Evolutionary conservation across 1,140 invertebrate species (phyloP), one percentile per base, ranked within the genome.

Genomic region (Meloidogyne floridensis): DNA sequence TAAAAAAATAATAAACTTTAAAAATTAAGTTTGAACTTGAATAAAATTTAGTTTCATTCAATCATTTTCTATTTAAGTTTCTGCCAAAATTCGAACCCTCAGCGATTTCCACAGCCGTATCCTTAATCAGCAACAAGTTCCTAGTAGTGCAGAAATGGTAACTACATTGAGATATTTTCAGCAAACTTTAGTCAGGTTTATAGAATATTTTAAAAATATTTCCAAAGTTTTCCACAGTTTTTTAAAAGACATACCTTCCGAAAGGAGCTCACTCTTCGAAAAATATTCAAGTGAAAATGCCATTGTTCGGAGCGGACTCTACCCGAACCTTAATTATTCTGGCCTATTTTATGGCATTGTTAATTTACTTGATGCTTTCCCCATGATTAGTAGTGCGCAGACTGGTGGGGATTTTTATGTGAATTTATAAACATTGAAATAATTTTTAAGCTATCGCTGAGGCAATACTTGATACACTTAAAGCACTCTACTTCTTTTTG

Each of bases 81-180:
- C 96, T 85, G 95, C 96, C 85, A 99, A 99, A 93, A 94, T 99
- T 87, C 93, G 95, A 82, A 97, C 94, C 90, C 93, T 99, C 84
- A 95, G 96, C 91, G 97, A 99, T 91, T 96, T 94, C 91, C 96
- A 98, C 90, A 93, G 95, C 87, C 93, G 96, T 82, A 93, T 98
- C 80, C 93, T 95, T 86, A 95, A 97, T 92, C 95, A 95, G 85
- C 93, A 94, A 86, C 93, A 95, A 88, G 96, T 97, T 51, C 97
- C 97, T 75, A 95, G 95, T 80, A 96, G 96, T 80, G 92, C 94
- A 81, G 97, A 99, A 91, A 95, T 98, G 90, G 95, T 95, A 76
- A 97, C 96, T 90, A 98, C 96, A 80, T 93, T 99, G 86, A 97
- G 98, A 91, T 98, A 96, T 91, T 98, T 99, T 91, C 96, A 96